Conservation (phyloP, 2,888 invertebrate species). For the Lathronympha strigana region DNA sequence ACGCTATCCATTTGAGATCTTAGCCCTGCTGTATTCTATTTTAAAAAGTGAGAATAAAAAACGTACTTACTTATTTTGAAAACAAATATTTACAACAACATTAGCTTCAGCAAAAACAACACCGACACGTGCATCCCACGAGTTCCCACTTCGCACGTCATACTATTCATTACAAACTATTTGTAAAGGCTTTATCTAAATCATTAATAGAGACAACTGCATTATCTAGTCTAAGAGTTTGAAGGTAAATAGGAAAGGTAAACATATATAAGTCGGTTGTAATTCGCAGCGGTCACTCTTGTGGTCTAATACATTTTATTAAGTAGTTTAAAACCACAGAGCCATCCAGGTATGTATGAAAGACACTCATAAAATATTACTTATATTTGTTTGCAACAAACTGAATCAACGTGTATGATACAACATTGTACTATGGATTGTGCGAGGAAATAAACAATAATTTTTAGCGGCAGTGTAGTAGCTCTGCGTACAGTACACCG, state of each 20-base stretch:
- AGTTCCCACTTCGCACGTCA: not conserved
- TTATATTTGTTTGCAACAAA: no score
- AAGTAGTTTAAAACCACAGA: not conserved
- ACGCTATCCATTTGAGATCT: no score
- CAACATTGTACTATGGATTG: no score
- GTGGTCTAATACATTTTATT: not conserved
- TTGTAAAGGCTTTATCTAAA: conserved; percentile 9
- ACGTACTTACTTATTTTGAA: no score
- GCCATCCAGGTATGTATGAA: conserved; percentile 1
- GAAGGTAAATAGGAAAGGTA: not conserved
- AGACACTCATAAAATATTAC: no score
- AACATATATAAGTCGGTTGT: conserved; percentile 2
- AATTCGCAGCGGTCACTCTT: conserved; percentile 6
- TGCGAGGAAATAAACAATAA: no score
- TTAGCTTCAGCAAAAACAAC: no score
- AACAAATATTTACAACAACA: not conserved
- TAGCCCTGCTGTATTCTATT: no score
- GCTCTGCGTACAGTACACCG: no score
- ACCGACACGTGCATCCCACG: not conserved
- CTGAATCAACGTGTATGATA: no score
- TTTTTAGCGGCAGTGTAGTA: no score
- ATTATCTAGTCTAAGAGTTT: not conserved
- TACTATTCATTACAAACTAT: not conserved
- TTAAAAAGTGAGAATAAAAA: no score
- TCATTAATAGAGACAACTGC: not conserved